These are phyloP conservation scores for Dicyrtoma fusca DNA, from an alignment of 2,888 invertebrate species.

Conservation along the genomic window DNA sequence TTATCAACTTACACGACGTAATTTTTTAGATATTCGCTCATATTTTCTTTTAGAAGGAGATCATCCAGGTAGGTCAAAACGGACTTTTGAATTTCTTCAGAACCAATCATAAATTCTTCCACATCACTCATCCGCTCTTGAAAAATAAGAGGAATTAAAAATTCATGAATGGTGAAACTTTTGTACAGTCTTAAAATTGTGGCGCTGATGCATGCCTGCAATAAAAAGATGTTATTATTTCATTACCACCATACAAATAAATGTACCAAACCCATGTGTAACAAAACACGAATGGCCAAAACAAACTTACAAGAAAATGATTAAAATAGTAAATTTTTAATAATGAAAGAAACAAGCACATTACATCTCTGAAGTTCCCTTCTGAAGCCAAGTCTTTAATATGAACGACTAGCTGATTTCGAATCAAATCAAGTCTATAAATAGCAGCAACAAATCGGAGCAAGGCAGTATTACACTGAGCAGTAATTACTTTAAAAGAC, in stretches of 20 bases:
- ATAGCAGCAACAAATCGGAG: slow-evolving; percentile 68
- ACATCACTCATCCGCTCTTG: slow-evolving; percentile 78
- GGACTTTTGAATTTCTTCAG: slow-evolving; percentile 68
- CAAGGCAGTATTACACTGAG: slow-evolving; percentile 69
- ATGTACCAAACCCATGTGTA: too few species aligned
- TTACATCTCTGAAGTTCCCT: slow-evolving; percentile 71
- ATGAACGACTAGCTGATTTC: slow-evolving; percentile 67
- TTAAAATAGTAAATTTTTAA: too few species aligned
- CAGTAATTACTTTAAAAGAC: slow-evolving; percentile 72
- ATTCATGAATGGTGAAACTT: slow-evolving; percentile 70
- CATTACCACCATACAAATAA: too few species aligned
- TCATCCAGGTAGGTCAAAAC: slow-evolving; percentile 74
- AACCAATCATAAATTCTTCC: slow-evolving; percentile 74
- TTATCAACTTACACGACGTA: slow-evolving; percentile 63
- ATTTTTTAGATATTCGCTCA: slow-evolving; percentile 61
- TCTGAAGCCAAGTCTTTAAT: slow-evolving; percentile 65
- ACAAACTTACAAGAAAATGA: too few species aligned
- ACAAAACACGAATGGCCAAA: too few species aligned
- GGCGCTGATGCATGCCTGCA: slow-evolving; percentile 71
- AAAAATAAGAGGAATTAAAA: slow-evolving; percentile 76
- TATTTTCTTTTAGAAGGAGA: slow-evolving; percentile 62
- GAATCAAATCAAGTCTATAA: slow-evolving; percentile 68
- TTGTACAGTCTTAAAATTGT: slow-evolving; percentile 70
- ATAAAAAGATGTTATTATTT: too few species aligned
- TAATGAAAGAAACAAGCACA: too few species aligned